phyloP scores from a whole-genome alignment of 2,888 invertebrate genomes.

The Dolomedes plantarius region DNA sequence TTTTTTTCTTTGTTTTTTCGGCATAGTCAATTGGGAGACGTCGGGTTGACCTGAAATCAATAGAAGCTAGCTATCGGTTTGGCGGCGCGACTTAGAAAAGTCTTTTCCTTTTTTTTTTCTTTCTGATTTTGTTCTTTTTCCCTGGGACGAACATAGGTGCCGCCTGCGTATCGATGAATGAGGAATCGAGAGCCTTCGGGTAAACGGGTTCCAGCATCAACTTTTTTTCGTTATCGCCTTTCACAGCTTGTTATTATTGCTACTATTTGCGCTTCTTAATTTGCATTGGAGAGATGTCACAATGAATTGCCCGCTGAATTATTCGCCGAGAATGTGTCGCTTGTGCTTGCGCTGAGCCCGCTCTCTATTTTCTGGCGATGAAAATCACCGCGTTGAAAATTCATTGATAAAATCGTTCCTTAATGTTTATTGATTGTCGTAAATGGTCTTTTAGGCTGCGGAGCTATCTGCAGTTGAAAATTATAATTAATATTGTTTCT shows the following conservation, averaged over 20 bases:
- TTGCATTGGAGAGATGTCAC: constrained; percentile 1
- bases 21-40: constrained; percentile 9
- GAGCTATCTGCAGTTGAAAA: too few species aligned
- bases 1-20: background rate
- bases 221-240: background rate
- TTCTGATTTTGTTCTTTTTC: background rate
- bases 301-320: background rate
- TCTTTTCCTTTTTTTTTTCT: constrained; percentile 4
- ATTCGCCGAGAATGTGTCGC: too few species aligned
- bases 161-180: constrained; percentile 25
- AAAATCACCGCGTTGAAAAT: too few species aligned
- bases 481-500: too few species aligned
- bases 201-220: constrained; percentile 6
- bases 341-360: too few species aligned
- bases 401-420: too few species aligned
- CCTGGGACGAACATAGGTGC: constrained; percentile 10
- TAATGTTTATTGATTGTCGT: too few species aligned
- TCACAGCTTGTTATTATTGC: constrained; percentile 1
- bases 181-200: background rate
- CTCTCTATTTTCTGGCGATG: too few species aligned
- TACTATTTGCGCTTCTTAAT: constrained; percentile 9
- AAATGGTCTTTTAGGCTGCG: too few species aligned
- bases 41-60: constrained; percentile 36
- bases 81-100: constrained; percentile 15
- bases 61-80: constrained; percentile 20